These are phyloP conservation scores for Drosophila mayri DNA, from an alignment of 1,140 invertebrate genomes.

Conservation along the genomic window DNA sequence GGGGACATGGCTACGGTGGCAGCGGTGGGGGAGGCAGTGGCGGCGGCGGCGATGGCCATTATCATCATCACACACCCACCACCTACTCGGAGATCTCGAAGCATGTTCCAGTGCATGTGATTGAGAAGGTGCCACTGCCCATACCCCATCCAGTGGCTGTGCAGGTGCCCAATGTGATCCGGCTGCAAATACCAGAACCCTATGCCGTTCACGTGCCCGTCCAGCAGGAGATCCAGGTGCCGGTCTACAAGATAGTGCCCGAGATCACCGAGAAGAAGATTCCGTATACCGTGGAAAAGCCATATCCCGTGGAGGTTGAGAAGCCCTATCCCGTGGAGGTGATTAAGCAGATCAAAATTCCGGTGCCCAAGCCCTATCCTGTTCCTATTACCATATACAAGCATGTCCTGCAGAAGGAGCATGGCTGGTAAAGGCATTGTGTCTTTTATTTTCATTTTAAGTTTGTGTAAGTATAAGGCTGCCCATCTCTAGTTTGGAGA, in stretches of 20 bases:
- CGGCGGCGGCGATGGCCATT: slow-evolving; percentile 19
- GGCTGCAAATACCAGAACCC: slow-evolving; percentile 90
- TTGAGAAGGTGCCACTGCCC: slow-evolving; percentile 91
- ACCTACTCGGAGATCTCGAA: slow-evolving; percentile 89
- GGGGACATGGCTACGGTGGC: slow-evolving; percentile 18
- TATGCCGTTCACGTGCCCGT: slow-evolving; percentile 89
- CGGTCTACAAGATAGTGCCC: slow-evolving; percentile 89
- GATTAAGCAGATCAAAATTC: slow-evolving; percentile 91
- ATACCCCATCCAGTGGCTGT: slow-evolving; percentile 91
- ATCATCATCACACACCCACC: slow-evolving; percentile 82
- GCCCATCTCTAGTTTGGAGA: neutral
- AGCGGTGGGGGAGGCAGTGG: slow-evolving; percentile 31
- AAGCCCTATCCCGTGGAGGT: slow-evolving; percentile 92
- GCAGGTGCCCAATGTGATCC: slow-evolving; percentile 90
- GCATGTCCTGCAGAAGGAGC: slow-evolving; percentile 89
- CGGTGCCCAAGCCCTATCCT: slow-evolving; percentile 91
- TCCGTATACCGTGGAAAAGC: slow-evolving; percentile 91
- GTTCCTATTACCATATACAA: slow-evolving; percentile 93
- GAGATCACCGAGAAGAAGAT: slow-evolving; percentile 90
- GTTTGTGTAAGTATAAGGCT: slow-evolving; percentile 10
- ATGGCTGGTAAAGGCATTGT: slow-evolving; percentile 84
- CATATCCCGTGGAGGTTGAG: slow-evolving; percentile 91
- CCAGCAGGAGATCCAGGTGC: slow-evolving; percentile 90
- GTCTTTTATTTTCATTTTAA: neutral
- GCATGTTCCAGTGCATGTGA: slow-evolving; percentile 89